Conservation (phyloP, 2,888 invertebrate species). For the Plebejus anna region DNA sequence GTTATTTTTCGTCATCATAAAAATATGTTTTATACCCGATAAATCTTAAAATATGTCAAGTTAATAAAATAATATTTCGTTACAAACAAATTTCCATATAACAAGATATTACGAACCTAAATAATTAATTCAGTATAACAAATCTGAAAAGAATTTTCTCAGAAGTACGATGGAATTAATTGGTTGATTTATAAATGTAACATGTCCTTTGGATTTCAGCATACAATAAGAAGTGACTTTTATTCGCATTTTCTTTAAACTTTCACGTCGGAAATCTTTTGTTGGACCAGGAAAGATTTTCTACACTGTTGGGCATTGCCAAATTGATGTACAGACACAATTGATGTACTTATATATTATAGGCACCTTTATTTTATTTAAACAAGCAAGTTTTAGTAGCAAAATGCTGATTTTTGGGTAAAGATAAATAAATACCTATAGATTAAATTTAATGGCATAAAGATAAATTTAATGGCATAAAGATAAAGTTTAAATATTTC, state of each 20-base stretch:
- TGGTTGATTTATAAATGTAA: background rate
- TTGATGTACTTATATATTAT: background rate
- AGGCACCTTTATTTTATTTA: background rate
- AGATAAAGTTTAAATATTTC: conserved; percentile 2
- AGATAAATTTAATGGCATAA: background rate
- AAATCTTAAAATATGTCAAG: background rate
- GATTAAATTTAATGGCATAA: background rate
- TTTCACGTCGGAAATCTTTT: conserved; percentile 1
- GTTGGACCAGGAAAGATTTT: conserved; percentile 4
- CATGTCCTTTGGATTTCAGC: background rate
- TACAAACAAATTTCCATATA: background rate
- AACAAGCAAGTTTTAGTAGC: background rate
- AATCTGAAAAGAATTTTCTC: background rate
- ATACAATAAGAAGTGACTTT: background rate
- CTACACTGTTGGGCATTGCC: background rate
- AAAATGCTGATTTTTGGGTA: background rate
- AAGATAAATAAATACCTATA: background rate
- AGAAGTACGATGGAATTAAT: background rate
- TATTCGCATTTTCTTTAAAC: conserved; percentile 1
- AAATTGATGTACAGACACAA: background rate
- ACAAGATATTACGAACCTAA: background rate
- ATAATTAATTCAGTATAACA: background rate
- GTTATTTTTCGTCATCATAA: conserved; percentile 22
- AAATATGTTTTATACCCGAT: background rate
- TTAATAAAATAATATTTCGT: background rate